phyloP scores from a whole-genome alignment of 2,113 vertebrate species.

The Osmerus mordax region DNA sequence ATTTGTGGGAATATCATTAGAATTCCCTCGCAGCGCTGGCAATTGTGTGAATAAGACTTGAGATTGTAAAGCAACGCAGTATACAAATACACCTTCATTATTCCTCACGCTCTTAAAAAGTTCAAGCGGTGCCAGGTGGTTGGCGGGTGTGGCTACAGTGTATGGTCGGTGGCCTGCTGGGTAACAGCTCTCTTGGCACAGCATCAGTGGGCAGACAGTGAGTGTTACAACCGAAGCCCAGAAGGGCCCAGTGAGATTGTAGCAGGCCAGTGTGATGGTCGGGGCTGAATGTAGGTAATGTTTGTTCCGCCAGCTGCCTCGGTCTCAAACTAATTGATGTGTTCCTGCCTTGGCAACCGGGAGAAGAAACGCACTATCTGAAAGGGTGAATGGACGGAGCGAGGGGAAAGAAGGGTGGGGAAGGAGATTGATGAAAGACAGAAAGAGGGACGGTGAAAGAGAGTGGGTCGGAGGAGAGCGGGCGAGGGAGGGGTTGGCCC shows the following conservation, averaged over 20 bases:
- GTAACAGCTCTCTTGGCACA: slow-evolving; percentile 1
- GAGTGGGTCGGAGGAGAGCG: not conserved
- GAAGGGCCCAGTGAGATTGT: slow-evolving; percentile 3
- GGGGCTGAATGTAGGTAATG: slow-evolving; percentile 20
- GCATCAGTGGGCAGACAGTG: not conserved
- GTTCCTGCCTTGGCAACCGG: slow-evolving; percentile 23
- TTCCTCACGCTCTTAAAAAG: not conserved
- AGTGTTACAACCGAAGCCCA: not conserved
- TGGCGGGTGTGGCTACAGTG: not conserved
- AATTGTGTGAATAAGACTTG: not conserved
- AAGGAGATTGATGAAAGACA: not conserved
- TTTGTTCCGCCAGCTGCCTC: not conserved
- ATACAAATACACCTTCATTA: not conserved
- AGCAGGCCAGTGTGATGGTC: slow-evolving; percentile 8
- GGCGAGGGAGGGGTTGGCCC: not conserved
- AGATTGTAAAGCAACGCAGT: not conserved
- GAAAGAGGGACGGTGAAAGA: not conserved
- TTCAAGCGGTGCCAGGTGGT: not conserved
- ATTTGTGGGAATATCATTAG: not conserved
- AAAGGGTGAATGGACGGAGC: not conserved
- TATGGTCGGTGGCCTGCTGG: not conserved
- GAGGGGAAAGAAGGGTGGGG: not conserved
- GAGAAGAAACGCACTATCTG: not conserved
- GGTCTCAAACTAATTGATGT: slow-evolving; percentile 10
- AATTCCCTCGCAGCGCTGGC: not conserved